Base-by-base conservation (phyloP, 1,140 invertebrate genomes). In the Nasonia vitripennis region DNA sequence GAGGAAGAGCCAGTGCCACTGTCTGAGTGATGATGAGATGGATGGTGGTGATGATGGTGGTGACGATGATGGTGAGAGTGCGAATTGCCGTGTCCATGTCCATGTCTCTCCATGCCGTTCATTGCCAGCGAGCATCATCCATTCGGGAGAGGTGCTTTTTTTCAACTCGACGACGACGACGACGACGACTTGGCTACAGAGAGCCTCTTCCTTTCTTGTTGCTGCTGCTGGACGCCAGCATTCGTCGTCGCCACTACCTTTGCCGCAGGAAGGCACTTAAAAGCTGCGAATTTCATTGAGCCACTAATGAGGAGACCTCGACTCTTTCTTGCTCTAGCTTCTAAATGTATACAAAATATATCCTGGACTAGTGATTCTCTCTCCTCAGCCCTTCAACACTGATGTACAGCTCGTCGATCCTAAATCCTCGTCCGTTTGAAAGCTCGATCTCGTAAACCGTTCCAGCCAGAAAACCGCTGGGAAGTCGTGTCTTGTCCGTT, bases 71-170 rank as follows among this genome's bases (percentile, higher is more conserved):
- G 90, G 81, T 91, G 92, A 20, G 90, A 90, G 79, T 93, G 92
- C 67, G 90, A 86, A 83, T 91, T 90, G n/a, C 90, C 90, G 88
- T 92, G 91, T 89, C 92, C 93, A 88, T 93, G 92, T 87, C 93
- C 93, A 93, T 93, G 93, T 90, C 91, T 93, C 91, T 93, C 93
- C 92, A 93, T 93, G 81, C 93, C 92, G 93, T 93, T 94, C 93
- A 93, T 93, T 88, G 90, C 92, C 90, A 91, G 89, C 89, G 79
- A 91, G 91, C 93, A 93, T 93, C 89, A 92, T 94, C 91, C 92
- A 92, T 85, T 85, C 73, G 84, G 81, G 55, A 85, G n/a, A 75
- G 20, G n/a, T 37, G 71, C 84, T 51, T 68, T 85, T 45, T 85
- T 85, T 85, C 84, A 85, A 85, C 84, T 85, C 27, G 73, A 81